Conservation (phyloP, 2,797 vertebrate species). For the Microhierax caerulescens region DNA sequence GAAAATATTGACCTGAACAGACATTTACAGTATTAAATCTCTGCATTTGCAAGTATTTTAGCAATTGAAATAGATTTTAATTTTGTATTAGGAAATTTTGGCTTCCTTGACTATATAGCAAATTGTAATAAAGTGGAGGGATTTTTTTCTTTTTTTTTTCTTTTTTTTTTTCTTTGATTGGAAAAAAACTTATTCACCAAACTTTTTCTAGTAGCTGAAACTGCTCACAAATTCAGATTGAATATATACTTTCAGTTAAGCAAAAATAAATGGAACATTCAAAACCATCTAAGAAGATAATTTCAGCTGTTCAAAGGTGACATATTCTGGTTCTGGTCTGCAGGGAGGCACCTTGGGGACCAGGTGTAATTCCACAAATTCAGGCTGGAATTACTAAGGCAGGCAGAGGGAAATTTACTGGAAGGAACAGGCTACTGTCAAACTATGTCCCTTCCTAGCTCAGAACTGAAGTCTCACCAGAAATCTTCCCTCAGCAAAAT, state of each 20-base stretch:
- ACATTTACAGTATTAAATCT: neutral
- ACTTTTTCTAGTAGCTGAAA: neutral
- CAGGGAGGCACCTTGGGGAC: fast-evolving
- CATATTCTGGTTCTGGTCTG: neutral
- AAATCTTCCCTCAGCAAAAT: neutral
- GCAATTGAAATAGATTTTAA: neutral
- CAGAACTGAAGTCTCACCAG: neutral
- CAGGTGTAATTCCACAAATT: neutral
- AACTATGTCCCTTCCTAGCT: neutral
- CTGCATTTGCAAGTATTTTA: neutral
- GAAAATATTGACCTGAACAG: neutral
- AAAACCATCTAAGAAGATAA: neutral
- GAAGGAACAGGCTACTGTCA: neutral
- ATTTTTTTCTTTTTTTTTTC: neutral
- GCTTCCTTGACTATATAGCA: neutral
- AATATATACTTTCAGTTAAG: neutral
- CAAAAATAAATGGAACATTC: neutral
- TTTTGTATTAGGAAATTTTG: neutral
- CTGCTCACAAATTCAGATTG: neutral
- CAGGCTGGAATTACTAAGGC: neutral
- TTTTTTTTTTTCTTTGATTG: neutral
- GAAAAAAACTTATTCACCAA: neutral
- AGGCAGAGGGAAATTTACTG: neutral
- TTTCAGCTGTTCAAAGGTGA: neutral
- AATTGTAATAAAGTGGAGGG: neutral